These are phyloP conservation scores for Silvanus unidentatus DNA, from an alignment of 2,888 invertebrate genomes.

Conservation along the genomic window DNA sequence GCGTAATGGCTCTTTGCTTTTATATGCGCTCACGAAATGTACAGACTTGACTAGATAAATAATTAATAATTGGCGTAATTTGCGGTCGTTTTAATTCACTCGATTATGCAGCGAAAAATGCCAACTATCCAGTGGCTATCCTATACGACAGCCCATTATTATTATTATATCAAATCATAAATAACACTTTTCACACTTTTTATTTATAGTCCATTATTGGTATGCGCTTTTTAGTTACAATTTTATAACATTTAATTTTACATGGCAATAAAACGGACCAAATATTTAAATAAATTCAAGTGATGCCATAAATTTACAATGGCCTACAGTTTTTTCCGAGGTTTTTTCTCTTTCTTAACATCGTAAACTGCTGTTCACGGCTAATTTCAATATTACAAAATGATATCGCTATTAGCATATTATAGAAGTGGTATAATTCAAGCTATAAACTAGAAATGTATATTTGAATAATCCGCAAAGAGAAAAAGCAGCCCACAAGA, in stretches of 20 bases:
- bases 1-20: background rate
- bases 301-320: background rate
- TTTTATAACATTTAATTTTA: too few relatives aligned
- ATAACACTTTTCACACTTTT: too few relatives aligned
- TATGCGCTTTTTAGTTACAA: too few relatives aligned
- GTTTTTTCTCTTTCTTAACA: too few relatives aligned
- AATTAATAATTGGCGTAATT: background rate
- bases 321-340: too few relatives aligned
- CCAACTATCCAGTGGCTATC: too few relatives aligned
- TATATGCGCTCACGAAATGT: slow-evolving; percentile 5
- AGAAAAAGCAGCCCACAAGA: background rate
- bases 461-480: too few relatives aligned
- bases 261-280: background rate
- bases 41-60: background rate
- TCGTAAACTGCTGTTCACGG: background rate
- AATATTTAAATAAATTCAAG: background rate
- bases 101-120: too few relatives aligned
- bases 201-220: too few relatives aligned
- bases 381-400: slow-evolving; percentile 3
- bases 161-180: too few relatives aligned
- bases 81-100: too few relatives aligned
- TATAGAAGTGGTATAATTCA: background rate
- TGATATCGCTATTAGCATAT: background rate
- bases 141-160: too few relatives aligned
- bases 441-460: background rate